Evolutionary conservation across 2,888 invertebrate species (phyloP).

Genomic region (Caenorhabditis becei): DNA sequence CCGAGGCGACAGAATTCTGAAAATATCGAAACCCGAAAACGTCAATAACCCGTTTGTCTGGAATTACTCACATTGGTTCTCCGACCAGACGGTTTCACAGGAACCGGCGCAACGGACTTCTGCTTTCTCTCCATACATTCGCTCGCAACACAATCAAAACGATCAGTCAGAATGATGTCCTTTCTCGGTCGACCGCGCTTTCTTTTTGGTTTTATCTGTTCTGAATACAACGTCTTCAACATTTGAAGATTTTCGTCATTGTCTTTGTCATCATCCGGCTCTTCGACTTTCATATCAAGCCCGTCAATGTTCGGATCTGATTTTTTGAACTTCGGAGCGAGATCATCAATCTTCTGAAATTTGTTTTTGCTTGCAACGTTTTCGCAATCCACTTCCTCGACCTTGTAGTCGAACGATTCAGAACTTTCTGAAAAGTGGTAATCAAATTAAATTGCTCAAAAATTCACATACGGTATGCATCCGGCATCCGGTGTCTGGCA

Average conservation of each 20-base stretch:
- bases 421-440: no score
- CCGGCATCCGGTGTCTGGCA: not conserved
- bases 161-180: not conserved
- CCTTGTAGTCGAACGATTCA: no score
- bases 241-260: no score
- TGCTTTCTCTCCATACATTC: not conserved
- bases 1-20: constrained; percentile 12
- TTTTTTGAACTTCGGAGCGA: no score
- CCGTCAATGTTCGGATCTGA: no score
- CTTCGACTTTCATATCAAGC: no score
- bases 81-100: not conserved
- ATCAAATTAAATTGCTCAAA: no score
- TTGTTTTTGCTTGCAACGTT: no score
- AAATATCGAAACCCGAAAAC: not conserved
- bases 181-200: not conserved
- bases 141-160: not conserved
- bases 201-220: not conserved
- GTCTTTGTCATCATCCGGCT: no score
- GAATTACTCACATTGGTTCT: constrained; percentile 7
- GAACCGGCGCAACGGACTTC: not conserved
- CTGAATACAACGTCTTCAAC: no score
- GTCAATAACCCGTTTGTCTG: not conserved
- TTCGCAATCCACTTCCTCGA: no score
- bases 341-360: no score
- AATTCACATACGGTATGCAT: not conserved